Percentiles rank a stretch among this genome's conserved stretches.
Evolutionary conservation across 2,113 vertebrate species (phyloP).

Genomic region (Leucopsar rothschildi): DNA sequence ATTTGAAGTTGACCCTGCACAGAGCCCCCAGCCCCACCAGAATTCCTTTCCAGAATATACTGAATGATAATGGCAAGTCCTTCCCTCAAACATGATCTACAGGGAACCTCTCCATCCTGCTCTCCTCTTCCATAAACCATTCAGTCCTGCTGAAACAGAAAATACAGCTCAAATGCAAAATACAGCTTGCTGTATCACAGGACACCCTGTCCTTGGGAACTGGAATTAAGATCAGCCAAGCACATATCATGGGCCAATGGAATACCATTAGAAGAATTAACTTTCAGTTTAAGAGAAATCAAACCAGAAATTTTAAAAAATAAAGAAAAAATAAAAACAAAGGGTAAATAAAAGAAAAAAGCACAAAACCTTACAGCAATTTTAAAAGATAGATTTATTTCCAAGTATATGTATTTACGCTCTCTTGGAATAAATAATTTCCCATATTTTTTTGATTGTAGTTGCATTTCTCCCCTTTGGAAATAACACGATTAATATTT

Average conservation of each 20-base stretch:
- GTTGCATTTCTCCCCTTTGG: not conserved
- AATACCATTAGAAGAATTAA: constrained; percentile 34
- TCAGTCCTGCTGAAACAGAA: not conserved
- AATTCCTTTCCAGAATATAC: not conserved
- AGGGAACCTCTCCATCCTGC: not conserved
- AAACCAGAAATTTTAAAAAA: not conserved
- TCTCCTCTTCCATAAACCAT: not conserved
- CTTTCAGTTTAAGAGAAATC: not conserved
- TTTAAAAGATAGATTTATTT: not conserved
- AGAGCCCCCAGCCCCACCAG: not conserved
- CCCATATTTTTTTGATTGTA: not conserved
- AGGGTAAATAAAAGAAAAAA: not conserved
- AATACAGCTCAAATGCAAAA: not conserved
- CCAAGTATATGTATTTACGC: not conserved
- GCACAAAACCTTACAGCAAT: not conserved
- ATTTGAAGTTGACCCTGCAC: not conserved
- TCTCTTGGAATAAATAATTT: not conserved
- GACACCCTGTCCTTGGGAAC: not conserved
- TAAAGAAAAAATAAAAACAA: too few relatives aligned
- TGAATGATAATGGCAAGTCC: not conserved
- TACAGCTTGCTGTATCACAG: not conserved
- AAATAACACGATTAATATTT: not conserved
- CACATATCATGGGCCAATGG: not conserved
- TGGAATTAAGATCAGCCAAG: not conserved
- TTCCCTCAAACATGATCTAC: not conserved